A percentile compares a stretch with the other conserved stretches of the same genome.
Conservation (phyloP, 2,797 vertebrate genomes). For the Strix occidentalis region DNA sequence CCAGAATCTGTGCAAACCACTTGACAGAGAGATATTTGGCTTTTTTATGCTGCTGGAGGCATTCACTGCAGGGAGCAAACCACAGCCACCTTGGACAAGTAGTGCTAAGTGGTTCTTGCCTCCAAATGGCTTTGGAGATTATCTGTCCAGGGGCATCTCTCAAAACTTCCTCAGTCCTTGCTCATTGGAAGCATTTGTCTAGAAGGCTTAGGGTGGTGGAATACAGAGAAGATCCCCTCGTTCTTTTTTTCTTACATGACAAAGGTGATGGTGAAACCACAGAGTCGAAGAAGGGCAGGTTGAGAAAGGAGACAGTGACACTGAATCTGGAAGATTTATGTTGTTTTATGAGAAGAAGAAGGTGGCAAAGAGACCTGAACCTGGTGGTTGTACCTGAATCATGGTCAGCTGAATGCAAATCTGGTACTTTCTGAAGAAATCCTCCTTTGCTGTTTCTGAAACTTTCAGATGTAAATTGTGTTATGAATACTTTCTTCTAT, state of each 20-base stretch:
- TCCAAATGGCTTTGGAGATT: background rate
- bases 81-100: background rate
- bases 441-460: background rate
- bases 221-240: background rate
- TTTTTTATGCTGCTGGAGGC: background rate
- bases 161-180: background rate
- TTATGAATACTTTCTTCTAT: background rate
- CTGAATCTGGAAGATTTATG: background rate
- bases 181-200: background rate
- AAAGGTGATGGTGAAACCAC: background rate
- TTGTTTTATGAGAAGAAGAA: background rate
- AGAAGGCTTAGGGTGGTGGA: background rate
- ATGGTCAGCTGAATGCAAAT: background rate
- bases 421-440: background rate
- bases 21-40: background rate
- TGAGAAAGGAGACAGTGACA: background rate
- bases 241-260: background rate
- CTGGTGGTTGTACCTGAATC: background rate
- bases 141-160: background rate
- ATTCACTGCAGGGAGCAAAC: background rate
- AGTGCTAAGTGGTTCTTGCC: background rate
- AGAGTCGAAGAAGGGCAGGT: background rate
- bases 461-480: background rate
- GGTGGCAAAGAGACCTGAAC: background rate
- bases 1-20: background rate